Conservation (phyloP, 30 jellyfish, hydroid and myxozoan genomes). For the Turritopsis dohrnii region DNA sequence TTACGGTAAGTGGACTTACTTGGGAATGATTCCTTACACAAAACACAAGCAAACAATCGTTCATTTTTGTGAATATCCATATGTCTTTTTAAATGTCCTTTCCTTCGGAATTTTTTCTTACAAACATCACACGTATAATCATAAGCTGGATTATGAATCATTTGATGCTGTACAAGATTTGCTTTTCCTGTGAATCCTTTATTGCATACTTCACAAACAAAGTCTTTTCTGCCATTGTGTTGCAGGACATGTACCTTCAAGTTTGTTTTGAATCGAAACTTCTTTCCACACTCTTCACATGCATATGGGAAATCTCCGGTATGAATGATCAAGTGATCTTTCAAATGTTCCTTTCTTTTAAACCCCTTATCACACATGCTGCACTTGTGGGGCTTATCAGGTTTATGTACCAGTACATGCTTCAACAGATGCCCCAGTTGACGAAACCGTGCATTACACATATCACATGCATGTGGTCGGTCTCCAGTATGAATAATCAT, state of each 20-base stretch:
- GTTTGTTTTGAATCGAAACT: slow-evolving; percentile 37
- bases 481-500: slow-evolving; percentile 35
- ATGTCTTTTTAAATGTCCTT: slow-evolving; percentile 40
- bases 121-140: slow-evolving; percentile 30
- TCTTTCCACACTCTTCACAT: slow-evolving; percentile 35
- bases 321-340: slow-evolving; percentile 30
- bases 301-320: slow-evolving; percentile 31
- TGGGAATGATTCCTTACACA: slow-evolving; percentile 30
- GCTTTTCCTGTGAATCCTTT: slow-evolving; percentile 40
- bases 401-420: slow-evolving; percentile 30
- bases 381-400: slow-evolving; percentile 41
- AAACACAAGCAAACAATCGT: slow-evolving; percentile 11
- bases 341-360: slow-evolving; percentile 38
- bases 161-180: slow-evolving; percentile 27
- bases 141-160: slow-evolving; percentile 20
- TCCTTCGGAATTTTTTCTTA: slow-evolving; percentile 20
- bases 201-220: slow-evolving; percentile 28
- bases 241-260: slow-evolving; percentile 32
- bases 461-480: slow-evolving; percentile 39
- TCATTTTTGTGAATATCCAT: slow-evolving; percentile 32
- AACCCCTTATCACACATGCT: slow-evolving; percentile 22
- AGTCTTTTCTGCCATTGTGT: slow-evolving; percentile 45
- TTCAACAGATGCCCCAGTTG: slow-evolving; percentile 41
- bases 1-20: slow-evolving; percentile 14
- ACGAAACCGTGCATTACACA: slow-evolving; percentile 44